Percentiles rank a stretch among this genome's conserved stretches.
Evolutionary conservation across 35 echinoderm and acorn worm species (phyloP).

Genomic region (Chiridota heheva): DNA sequence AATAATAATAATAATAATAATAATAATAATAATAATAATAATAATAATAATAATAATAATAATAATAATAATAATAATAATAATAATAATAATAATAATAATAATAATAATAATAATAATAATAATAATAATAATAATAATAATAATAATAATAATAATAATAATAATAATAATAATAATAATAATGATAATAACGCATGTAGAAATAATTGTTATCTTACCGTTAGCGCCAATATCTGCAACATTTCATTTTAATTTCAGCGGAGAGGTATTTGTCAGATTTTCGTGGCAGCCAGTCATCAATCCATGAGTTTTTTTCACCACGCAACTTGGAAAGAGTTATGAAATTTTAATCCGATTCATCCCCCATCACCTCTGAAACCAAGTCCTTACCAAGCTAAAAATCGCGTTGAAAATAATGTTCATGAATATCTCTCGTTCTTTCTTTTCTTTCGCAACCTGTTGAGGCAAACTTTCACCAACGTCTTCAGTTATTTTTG

Average conservation of each 20-base stretch:
- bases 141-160: not conserved
- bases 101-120: constrained; percentile 31
- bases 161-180: constrained; percentile 18
- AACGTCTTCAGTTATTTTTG: not conserved
- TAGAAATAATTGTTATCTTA: not conserved
- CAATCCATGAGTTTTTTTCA: constrained; percentile 10
- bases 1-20: not conserved
- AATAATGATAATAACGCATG: not conserved
- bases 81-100: constrained; percentile 18
- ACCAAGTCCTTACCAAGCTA: not conserved
- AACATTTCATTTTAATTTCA: constrained; percentile 11
- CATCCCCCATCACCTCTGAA: constrained; percentile 24
- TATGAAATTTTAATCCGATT: constrained; percentile 16
- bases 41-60: constrained; percentile 18
- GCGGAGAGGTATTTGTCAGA: not conserved
- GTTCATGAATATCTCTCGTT: constrained; percentile 1
- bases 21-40: not conserved
- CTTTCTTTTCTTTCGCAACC: not conserved
- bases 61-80: constrained; percentile 21
- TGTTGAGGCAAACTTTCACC: not conserved
- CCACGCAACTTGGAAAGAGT: constrained; percentile 3
- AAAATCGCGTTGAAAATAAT: constrained; percentile 14
- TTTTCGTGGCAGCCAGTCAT: not conserved
- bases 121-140: constrained; percentile 27
- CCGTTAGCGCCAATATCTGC: not conserved